Base-by-base conservation (phyloP, 2,797 vertebrate genomes). In the Sphaeramia orbicularis region DNA sequence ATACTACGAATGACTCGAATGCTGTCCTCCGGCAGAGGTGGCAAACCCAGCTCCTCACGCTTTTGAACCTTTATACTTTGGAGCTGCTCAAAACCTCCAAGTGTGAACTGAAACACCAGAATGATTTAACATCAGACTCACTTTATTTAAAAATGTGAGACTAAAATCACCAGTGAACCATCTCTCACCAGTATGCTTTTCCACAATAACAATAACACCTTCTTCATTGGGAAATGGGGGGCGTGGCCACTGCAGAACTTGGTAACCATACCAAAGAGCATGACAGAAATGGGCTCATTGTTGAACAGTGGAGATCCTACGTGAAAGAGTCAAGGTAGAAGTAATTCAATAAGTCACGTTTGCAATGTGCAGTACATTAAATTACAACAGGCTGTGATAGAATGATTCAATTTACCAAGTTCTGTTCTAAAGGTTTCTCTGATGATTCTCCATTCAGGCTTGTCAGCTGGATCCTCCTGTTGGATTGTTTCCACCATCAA, bases 151-250 rank as follows among this genome's bases (percentile, higher is more conserved):
- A 27, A 4, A 50, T 13, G 27, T 30, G 9, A 59, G 21, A 11
- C 27, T 7, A 43, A n/a, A 57, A 32, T 10, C 5, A 18, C 11
- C 53, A 13, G 24, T 21, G n/a, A 11, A 11, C 4, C 10, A 27
- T 36, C 30, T 73, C 94, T 95, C 78, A 99, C 98, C 95, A 99
- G 88, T 21, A 99, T 94, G 38, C 94, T 97, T 84, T 99, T 99
- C 98, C 98, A 99, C 52, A 99, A 91, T 81, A 99, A 89, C 75
- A 99, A 74, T 30, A 99, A 85, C 50, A 99, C 98, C 73, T 99
- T 99, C 92, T 99, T 99, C 97, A 99, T 99, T 40, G 98, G 98
- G 77, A 99, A 99, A 76, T 99, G 98, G 0, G 98, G 98, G 0
- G 98, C 98, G 0, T 99, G 98, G 70, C 98, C 97, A 0, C 97